Percentiles rank a stretch among this genome's conserved stretches.
Conservation (phyloP, 2,797 vertebrate genomes). For the Acipenser transmontanus region DNA sequence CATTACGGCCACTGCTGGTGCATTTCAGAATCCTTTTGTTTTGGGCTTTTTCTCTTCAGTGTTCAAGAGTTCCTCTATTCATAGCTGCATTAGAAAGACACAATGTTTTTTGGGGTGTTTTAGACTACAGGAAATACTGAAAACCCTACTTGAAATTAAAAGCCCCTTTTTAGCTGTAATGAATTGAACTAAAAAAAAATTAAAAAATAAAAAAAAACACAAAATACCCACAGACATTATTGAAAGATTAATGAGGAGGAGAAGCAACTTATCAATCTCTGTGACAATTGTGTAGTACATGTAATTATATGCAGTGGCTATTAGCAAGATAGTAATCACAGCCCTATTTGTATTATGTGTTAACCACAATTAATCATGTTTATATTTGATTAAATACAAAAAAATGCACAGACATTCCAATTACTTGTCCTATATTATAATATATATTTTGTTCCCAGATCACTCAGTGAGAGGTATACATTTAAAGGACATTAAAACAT, state of each 20-base stretch:
- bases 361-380: conserved; percentile 66
- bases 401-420: conserved; percentile 45
- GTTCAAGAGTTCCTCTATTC: conserved; percentile 67
- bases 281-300: conserved; percentile 50
- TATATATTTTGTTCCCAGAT: conserved; percentile 26
- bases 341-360: conserved; percentile 65
- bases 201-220: conserved; percentile 45
- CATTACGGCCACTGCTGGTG: conserved; percentile 66
- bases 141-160: conserved; percentile 38
- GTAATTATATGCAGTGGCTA: conserved; percentile 60
- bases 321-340: conserved; percentile 68
- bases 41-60: conserved; percentile 69
- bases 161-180: conserved; percentile 28
- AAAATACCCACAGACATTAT: conserved; percentile 43
- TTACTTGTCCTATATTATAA: conserved; percentile 52
- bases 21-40: conserved; percentile 69
- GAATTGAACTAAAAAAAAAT: conserved; percentile 27
- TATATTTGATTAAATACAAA: conserved; percentile 64
- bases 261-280: conserved; percentile 65
- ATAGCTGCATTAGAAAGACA: conserved; percentile 59
- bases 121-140: conserved; percentile 46
- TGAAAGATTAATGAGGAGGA: conserved; percentile 60
- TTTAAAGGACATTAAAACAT: too few relatives aligned
- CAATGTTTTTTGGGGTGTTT: conserved; percentile 49
- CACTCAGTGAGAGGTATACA: too few relatives aligned